A percentile compares a stretch with the other conserved stretches of the same genome.
These are phyloP conservation scores for Pelusios castaneus DNA, from an alignment of 2,113 vertebrate species.

Conservation along the genomic window DNA sequence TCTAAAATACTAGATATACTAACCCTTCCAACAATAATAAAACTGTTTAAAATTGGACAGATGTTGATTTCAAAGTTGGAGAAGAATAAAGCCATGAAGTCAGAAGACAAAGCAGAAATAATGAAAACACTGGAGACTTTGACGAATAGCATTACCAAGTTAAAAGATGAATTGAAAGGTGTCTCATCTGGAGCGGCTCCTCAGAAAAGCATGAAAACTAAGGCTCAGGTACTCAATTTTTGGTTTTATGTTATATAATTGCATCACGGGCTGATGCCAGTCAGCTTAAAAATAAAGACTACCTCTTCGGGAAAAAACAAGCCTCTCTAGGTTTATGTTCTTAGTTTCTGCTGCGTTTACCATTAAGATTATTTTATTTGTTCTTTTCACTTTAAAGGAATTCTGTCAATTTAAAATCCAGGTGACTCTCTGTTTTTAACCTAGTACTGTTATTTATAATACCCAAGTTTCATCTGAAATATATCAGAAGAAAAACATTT, in stretches of 20 bases:
- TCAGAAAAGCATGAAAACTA: slow-evolving; percentile 87
- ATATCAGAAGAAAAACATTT: neutral
- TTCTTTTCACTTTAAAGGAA: neutral
- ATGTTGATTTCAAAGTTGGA: slow-evolving; percentile 96
- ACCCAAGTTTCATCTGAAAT: neutral
- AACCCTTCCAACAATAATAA: neutral
- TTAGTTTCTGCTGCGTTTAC: neutral
- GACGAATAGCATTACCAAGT: slow-evolving; percentile 94
- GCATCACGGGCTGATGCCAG: neutral
- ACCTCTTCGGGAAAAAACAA: neutral
- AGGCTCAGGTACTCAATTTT: slow-evolving; percentile 86
- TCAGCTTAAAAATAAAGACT: neutral
- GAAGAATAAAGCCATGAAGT: slow-evolving; percentile 94
- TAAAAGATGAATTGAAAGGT: slow-evolving; percentile 95
- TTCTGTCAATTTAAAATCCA: neutral
- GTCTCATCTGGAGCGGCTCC: slow-evolving; percentile 79
- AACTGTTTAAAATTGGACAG: slow-evolving; percentile 71
- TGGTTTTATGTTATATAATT: neutral
- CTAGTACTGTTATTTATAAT: neutral
- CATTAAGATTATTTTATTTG: neutral
- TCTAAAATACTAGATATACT: neutral
- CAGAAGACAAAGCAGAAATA: slow-evolving; percentile 95
- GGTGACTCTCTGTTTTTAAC: neutral
- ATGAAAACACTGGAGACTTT: slow-evolving; percentile 92
- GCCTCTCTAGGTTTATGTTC: neutral